phyloP scores from a whole-genome alignment of 2,113 vertebrate species.

The Seriola aureovittata region DNA sequence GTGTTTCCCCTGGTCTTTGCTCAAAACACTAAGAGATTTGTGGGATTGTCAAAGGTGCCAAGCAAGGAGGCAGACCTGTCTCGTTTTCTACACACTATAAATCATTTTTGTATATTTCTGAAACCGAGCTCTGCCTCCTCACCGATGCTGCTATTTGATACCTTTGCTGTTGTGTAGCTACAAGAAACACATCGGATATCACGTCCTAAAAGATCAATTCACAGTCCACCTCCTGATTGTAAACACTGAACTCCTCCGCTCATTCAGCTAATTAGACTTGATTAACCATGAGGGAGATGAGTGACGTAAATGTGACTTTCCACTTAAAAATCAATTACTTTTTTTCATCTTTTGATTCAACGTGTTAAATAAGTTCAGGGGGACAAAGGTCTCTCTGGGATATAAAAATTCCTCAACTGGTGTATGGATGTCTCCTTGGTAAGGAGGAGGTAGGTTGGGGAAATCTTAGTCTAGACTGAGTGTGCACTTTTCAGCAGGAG shows the following conservation, averaged over 20 bases:
- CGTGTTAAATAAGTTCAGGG: slow-evolving; percentile 69
- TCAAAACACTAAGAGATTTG: slow-evolving; percentile 74
- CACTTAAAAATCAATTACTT: slow-evolving; percentile 76
- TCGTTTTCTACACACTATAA: slow-evolving; percentile 83
- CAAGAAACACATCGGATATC: slow-evolving; percentile 36
- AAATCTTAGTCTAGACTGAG: slow-evolving; percentile 79
- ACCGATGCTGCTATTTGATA: slow-evolving; percentile 66
- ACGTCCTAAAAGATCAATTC: slow-evolving; percentile 26
- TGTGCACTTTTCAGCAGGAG: slow-evolving; percentile 83
- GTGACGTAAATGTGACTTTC: slow-evolving; percentile 62
- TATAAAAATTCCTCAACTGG: slow-evolving; percentile 60
- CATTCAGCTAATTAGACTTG: slow-evolving; percentile 59
- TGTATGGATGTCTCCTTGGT: slow-evolving; percentile 65
- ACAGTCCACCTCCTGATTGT: slow-evolving; percentile 6
- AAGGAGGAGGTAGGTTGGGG: slow-evolving; percentile 66
- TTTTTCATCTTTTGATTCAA: slow-evolving; percentile 39
- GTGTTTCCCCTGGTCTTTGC: slow-evolving; percentile 66
- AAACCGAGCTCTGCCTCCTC: slow-evolving; percentile 79
- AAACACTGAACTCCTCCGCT: slow-evolving; percentile 20
- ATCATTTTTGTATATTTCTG: slow-evolving; percentile 86
- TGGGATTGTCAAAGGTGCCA: slow-evolving; percentile 73
- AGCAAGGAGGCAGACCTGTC: slow-evolving; percentile 52
- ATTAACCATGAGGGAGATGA: slow-evolving; percentile 64
- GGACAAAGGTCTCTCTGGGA: slow-evolving; percentile 60
- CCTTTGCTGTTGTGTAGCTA: not conserved